Conservation (phyloP, 2,113 vertebrate species). For the Chroicocephalus ridibundus region DNA sequence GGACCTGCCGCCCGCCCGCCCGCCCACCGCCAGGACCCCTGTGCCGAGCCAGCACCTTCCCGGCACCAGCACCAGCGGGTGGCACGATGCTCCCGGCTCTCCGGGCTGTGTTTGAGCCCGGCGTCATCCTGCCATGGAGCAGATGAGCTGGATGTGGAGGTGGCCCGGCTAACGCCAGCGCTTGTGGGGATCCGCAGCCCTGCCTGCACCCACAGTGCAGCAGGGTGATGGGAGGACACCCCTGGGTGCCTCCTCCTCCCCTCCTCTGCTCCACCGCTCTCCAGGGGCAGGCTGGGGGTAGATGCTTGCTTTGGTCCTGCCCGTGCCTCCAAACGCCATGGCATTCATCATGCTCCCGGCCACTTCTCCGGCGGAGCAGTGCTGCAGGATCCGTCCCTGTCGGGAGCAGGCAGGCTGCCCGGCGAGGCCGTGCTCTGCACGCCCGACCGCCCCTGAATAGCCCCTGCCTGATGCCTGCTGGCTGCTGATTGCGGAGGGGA, state of each 20-base stretch:
- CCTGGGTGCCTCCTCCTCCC: neutral
- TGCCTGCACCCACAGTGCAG: neutral
- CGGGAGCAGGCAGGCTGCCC: neutral
- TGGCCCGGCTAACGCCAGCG: fast-evolving
- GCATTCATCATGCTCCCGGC: fast-evolving
- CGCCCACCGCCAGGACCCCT: neutral
- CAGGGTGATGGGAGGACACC: fast-evolving
- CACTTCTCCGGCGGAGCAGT: fast-evolving
- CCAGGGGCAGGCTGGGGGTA: neutral
- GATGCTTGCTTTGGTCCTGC: neutral
- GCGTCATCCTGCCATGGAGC: neutral
- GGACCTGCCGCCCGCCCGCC: neutral
- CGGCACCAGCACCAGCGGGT: neutral
- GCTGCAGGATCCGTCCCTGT: neutral
- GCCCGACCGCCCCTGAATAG: neutral
- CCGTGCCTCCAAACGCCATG: neutral
- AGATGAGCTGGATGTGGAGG: neutral
- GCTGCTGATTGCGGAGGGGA: neutral
- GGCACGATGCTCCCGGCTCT: fast-evolving
- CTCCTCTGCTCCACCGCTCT: neutral
- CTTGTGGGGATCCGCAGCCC: neutral
- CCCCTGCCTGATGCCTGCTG: neutral
- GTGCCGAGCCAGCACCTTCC: neutral
- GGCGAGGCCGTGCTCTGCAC: neutral
- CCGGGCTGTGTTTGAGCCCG: fast-evolving